Conservation (phyloP, 92 coral and sea anemone genomes). For the Zoanthus gigantus region DNA sequence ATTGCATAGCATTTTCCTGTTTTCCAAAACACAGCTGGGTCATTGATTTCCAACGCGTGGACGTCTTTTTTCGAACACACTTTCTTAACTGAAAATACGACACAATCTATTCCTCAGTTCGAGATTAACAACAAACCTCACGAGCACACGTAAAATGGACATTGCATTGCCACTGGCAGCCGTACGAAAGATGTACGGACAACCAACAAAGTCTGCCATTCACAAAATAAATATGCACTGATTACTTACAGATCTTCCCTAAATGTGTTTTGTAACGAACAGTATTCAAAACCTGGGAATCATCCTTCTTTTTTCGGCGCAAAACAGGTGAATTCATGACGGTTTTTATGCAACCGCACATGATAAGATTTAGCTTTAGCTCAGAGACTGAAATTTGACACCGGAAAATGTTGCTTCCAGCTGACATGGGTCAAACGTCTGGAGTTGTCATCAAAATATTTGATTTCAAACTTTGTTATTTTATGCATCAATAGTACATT, state of each 20-base stretch:
- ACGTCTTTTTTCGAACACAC: too few relatives aligned
- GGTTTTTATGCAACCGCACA: slow-evolving; percentile 31
- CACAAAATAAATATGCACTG: neutral
- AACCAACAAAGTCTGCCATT: neutral
- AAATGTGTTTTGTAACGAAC: slow-evolving; percentile 37
- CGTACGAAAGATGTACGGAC: too few relatives aligned
- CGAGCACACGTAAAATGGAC: too few relatives aligned
- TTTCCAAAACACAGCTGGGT: neutral
- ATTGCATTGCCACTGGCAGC: too few relatives aligned
- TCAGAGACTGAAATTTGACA: slow-evolving; percentile 6
- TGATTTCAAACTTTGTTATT: neutral
- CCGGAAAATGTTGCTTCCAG: neutral
- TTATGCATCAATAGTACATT: too few relatives aligned
- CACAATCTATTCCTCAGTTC: too few relatives aligned
- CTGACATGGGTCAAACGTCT: neutral
- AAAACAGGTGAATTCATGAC: slow-evolving; percentile 15
- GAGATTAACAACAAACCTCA: too few relatives aligned
- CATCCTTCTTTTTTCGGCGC: slow-evolving; percentile 6
- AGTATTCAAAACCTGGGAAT: slow-evolving; percentile 8
- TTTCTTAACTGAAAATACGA: too few relatives aligned
- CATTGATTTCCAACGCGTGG: neutral
- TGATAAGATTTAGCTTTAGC: neutral
- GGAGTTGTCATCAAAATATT: neutral
- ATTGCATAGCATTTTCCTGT: neutral
- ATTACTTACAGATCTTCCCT: slow-evolving; percentile 46